These are phyloP conservation scores for Mustelus asterias DNA, from an alignment of 2,113 vertebrate species.

Conservation along the genomic window DNA sequence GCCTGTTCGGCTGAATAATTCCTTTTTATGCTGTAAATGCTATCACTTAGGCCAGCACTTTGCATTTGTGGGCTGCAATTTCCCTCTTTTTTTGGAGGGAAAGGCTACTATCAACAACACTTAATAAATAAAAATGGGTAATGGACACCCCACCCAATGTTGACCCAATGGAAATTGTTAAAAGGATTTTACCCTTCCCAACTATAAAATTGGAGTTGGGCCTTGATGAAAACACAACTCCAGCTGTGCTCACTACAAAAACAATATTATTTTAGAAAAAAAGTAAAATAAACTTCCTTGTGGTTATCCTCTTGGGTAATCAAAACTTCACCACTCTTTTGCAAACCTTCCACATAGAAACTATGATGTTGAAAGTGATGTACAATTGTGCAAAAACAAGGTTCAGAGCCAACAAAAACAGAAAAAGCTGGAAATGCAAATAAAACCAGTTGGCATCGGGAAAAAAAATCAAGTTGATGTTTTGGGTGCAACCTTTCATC, in stretches of 20 bases:
- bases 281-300: conserved; percentile 26
- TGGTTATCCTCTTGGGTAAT: conserved; percentile 22
- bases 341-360: not conserved
- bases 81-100: not conserved
- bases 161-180: not conserved
- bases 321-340: conserved; percentile 22
- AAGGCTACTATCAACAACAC: not conserved
- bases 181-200: not conserved
- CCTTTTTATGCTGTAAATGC: no score
- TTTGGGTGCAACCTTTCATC: not conserved
- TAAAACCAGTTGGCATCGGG: not conserved
- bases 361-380: not conserved
- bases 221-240: conserved; percentile 17
- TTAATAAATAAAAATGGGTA: not conserved
- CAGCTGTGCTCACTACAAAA: conserved; percentile 8
- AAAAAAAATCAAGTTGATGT: not conserved
- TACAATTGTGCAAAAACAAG: conserved; percentile 4
- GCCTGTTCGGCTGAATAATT: no score
- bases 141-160: not conserved
- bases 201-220: not conserved
- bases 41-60: not conserved
- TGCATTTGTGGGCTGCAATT: not conserved
- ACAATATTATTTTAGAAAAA: conserved; percentile 1
- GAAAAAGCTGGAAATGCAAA: not conserved
- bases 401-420: not conserved